Percentiles rank a stretch among this genome's conserved stretches.
phyloP scores from a whole-genome alignment of 2,888 invertebrate species.

The Gibbula magus region DNA sequence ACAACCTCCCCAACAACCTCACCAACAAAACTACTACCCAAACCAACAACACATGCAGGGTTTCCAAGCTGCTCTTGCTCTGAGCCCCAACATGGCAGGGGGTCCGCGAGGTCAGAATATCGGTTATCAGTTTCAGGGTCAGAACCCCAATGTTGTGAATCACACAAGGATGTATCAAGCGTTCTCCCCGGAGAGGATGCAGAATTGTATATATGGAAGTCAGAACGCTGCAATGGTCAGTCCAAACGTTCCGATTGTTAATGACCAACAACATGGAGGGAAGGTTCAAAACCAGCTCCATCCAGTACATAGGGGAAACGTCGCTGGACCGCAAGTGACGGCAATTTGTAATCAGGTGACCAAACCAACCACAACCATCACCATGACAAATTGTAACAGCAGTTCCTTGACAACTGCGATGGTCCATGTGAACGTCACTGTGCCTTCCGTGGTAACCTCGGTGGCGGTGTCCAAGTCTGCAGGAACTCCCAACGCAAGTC shows the following conservation, averaged over 20 bases:
- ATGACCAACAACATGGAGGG: not conserved
- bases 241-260: not conserved
- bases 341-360: slow-evolving; percentile 44
- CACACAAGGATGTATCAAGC: not conserved
- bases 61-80: slow-evolving; percentile 24
- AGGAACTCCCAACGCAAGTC: not conserved
- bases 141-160: not conserved
- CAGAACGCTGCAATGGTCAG: not conserved
- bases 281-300: slow-evolving; percentile 12
- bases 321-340: slow-evolving; percentile 23
- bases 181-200: not conserved
- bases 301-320: not conserved
- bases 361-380: slow-evolving; percentile 51
- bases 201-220: not conserved
- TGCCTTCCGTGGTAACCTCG: slow-evolving; percentile 28
- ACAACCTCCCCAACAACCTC: slow-evolving; percentile 36
- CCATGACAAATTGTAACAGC: slow-evolving; percentile 39
- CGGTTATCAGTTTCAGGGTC: not conserved
- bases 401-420: slow-evolving; percentile 35
- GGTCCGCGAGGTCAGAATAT: slow-evolving; percentile 21
- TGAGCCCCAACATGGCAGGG: slow-evolving; percentile 22
- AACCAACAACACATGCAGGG: slow-evolving; percentile 43
- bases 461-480: not conserved
- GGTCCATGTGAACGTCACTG: slow-evolving; percentile 33
- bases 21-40: slow-evolving; percentile 42